Conservation (phyloP, 2,113 vertebrate genomes). For the Aspidoscelis tigris region DNA sequence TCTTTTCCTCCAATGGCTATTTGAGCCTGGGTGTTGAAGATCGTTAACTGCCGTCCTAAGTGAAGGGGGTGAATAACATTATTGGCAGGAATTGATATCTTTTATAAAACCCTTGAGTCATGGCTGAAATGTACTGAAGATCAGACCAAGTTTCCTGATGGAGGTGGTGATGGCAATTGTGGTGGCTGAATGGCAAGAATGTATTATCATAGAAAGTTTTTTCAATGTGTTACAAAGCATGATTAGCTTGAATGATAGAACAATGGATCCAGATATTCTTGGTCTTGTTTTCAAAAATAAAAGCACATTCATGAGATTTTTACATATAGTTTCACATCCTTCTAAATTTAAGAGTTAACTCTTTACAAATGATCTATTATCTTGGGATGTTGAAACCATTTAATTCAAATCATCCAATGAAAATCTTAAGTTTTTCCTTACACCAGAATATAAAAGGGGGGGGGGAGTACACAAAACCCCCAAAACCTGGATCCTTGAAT, state of each 20-base stretch:
- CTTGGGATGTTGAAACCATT: conserved; percentile 28
- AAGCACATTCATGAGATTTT: conserved; percentile 21
- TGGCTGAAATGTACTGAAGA: conserved; percentile 48
- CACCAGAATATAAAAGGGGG: conserved; percentile 17
- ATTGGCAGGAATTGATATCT: conserved; percentile 69
- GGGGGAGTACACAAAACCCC: background rate
- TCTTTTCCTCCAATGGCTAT: conserved; percentile 97
- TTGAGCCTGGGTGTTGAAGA: conserved; percentile 99
- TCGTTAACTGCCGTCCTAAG: conserved; percentile 96
- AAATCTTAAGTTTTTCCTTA: conserved; percentile 26
- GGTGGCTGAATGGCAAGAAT: conserved; percentile 39
- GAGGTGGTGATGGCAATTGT: conserved; percentile 28
- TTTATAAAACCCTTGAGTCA: conserved; percentile 40
- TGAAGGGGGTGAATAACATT: conserved; percentile 76
- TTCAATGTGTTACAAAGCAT: conserved; percentile 30
- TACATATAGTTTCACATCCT: conserved; percentile 35
- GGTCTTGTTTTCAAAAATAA: conserved; percentile 10
- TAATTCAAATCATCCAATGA: conserved; percentile 8
- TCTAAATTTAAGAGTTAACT: conserved; percentile 14
- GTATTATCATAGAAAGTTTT: conserved; percentile 33
- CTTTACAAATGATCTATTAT: conserved; percentile 44
- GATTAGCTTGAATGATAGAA: conserved; percentile 36
- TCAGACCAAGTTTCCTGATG: conserved; percentile 65
- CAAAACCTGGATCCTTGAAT: conserved; percentile 26
- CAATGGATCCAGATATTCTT: conserved; percentile 34